These are phyloP conservation scores for Mola mola DNA, from an alignment of 2,113 vertebrate species.

Conservation along the genomic window DNA sequence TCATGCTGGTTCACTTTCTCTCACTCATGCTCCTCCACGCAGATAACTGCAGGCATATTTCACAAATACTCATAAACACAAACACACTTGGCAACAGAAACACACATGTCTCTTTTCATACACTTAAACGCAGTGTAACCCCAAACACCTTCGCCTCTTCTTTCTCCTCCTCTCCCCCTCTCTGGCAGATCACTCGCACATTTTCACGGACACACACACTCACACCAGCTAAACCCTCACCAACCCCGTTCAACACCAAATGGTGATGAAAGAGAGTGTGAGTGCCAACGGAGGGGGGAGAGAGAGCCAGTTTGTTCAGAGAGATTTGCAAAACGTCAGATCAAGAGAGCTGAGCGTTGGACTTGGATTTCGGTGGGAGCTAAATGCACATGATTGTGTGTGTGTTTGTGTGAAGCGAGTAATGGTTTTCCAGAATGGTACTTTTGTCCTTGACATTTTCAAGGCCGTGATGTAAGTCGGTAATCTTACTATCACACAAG, in stretches of 20 bases:
- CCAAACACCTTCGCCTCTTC: constrained; percentile 15
- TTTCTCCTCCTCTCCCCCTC: constrained; percentile 10
- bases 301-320: constrained; percentile 39
- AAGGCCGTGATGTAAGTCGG: too few species aligned
- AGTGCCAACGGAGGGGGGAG: neutral
- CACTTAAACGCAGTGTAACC: constrained; percentile 3
- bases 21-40: too few species aligned
- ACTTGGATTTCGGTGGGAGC: constrained; percentile 40
- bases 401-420: neutral
- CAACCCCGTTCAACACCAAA: constrained; percentile 20
- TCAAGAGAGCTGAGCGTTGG: constrained; percentile 22
- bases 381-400: constrained; percentile 15
- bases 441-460: neutral
- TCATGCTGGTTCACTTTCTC: too few species aligned
- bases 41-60: too few species aligned
- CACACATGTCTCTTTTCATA: constrained; percentile 2
- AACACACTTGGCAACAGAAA: constrained; percentile 46
- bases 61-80: constrained; percentile 36
- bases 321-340: constrained; percentile 42
- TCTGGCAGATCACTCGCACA: constrained; percentile 25
- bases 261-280: constrained; percentile 24
- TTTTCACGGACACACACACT: constrained; percentile 15
- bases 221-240: constrained; percentile 19
- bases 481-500: too few species aligned
- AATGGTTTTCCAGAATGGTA: neutral